Evolutionary conservation across 1,140 invertebrate genomes (phyloP), one percentile per base, ranked within the genome.

Genomic region (Melitaea cinxia): DNA sequence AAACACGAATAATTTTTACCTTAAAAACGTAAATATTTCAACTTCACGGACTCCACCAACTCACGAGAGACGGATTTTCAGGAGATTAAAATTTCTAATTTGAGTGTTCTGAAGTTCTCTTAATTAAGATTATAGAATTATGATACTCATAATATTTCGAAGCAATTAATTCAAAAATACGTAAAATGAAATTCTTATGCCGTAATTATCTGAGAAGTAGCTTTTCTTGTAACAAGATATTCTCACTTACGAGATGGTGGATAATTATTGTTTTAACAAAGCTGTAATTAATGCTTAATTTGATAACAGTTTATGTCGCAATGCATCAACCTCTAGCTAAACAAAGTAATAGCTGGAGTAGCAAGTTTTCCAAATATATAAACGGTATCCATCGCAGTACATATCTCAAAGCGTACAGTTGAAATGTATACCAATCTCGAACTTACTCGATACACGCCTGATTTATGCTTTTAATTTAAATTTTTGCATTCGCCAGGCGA

Each of bases 381-480:
- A 78, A 61, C 65, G 63, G 71, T 69, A 75, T 65, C 68, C 59
- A 54, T 45, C 23, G 59, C 24, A 75, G 77, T 77, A 78, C 68
- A 73, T 78, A 76, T 78, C 72, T 68, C 61, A 75, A 73, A 80
- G 75, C 75, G 78, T 78, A 79, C 76, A 88, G 73, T 83, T 78
- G 82, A 83, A 88, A 88, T 83, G 84, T 79, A 87, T 81, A 86
- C 81, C 81, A 82, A 85, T 87, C 85, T 88, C 79, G 79, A 86
- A 91, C 73, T 89, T 88, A 86, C 83, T 88, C 86, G 88, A 91
- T 88, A 91, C 80, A 84, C 81, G 84, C 68, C 82, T 89, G 86
- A 91, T 91, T 89, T 91, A 91, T 91, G 86, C 78, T 91, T 89
- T 89, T 91, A 91, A 91, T 91, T 91, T 91, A 91, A 91, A 91